phyloP scores from a whole-genome alignment of 2,888 invertebrate species.

The Drosophila nr. perissopoda region DNA sequence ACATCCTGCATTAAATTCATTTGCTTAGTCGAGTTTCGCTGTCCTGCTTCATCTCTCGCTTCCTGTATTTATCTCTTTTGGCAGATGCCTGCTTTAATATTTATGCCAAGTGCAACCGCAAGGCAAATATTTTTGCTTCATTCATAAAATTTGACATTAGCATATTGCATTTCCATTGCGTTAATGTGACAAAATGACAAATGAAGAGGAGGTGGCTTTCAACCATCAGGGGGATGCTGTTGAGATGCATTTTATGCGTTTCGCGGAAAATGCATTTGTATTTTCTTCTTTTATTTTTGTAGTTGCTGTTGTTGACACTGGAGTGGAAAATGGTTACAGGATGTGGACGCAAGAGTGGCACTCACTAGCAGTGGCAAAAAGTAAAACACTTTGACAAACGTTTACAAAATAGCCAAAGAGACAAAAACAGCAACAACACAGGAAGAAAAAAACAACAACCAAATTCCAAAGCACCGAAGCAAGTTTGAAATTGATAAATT shows the following conservation, averaged over 20 bases:
- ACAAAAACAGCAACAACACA: slow-evolving; percentile 41
- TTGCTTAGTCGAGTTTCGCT: neutral
- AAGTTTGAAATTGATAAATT: slow-evolving; percentile 79
- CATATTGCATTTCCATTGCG: slow-evolving; percentile 83
- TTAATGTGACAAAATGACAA: slow-evolving; percentile 84
- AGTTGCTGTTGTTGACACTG: slow-evolving; percentile 23
- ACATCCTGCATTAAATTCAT: neutral
- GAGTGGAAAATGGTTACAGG: slow-evolving; percentile 14
- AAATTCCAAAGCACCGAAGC: slow-evolving; percentile 38
- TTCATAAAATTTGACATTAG: slow-evolving; percentile 80
- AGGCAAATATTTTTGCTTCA: slow-evolving; percentile 70
- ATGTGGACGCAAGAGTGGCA: slow-evolving; percentile 25
- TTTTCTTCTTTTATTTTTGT: slow-evolving; percentile 37
- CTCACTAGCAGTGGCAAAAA: slow-evolving; percentile 44
- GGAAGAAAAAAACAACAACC: slow-evolving; percentile 15
- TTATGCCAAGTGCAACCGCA: slow-evolving; percentile 49
- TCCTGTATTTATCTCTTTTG: neutral
- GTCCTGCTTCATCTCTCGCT: neutral
- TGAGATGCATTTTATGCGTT: slow-evolving; percentile 66
- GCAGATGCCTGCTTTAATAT: slow-evolving; percentile 53
- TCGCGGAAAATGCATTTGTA: slow-evolving; percentile 75
- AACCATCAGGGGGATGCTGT: neutral
- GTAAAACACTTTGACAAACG: slow-evolving; percentile 78
- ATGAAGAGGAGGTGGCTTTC: slow-evolving; percentile 64
- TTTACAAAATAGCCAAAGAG: slow-evolving; percentile 71